A percentile compares a stretch with the other conserved stretches of the same genome.
Conservation (phyloP, 2,797 vertebrate genomes). For the Poecilia gillii region DNA sequence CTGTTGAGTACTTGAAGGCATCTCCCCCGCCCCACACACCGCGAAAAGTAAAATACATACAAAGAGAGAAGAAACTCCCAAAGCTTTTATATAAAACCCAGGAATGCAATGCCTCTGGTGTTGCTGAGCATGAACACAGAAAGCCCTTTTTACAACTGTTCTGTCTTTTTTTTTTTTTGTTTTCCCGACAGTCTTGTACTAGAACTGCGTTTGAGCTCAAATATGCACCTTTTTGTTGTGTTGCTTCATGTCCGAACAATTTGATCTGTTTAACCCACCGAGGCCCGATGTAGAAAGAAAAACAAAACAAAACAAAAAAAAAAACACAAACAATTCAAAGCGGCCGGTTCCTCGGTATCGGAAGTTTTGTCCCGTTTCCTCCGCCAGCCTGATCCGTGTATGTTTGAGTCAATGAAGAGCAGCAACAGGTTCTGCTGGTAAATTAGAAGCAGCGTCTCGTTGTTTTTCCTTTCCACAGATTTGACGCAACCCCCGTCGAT, state of each 20-base stretch:
- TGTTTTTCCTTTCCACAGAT: background rate
- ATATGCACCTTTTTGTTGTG: conserved; percentile 74
- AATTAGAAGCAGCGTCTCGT: conserved; percentile 73
- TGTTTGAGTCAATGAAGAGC: conserved; percentile 70
- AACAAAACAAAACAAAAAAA: background rate
- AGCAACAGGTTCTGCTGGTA: conserved; percentile 81
- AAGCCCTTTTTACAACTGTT: conserved; percentile 83
- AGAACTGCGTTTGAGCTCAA: conserved; percentile 72
- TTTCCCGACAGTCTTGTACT: conserved; percentile 74
- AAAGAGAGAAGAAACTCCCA: conserved; percentile 62
- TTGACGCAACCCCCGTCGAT: conserved; percentile 4
- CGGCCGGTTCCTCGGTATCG: conserved; percentile 53
- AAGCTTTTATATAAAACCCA: conserved; percentile 82
- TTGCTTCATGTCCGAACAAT: conserved; percentile 68
- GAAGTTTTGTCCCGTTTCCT: conserved; percentile 31
- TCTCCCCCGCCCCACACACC: conserved; percentile 68
- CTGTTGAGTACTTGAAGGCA: conserved; percentile 79
- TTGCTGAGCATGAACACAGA: conserved; percentile 81
- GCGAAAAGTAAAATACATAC: conserved; percentile 73
- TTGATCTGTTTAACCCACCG: conserved; percentile 73
- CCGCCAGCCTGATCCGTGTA: conserved; percentile 15
- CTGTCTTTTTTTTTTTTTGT: conserved; percentile 50
- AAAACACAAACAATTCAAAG: conserved; percentile 35
- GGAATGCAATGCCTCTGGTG: conserved; percentile 81
- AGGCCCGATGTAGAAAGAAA: conserved; percentile 21